Evolutionary conservation across 1,140 invertebrate genomes (phyloP), one percentile per base, ranked within the genome.

Genomic region (Drosophila bocqueti): DNA sequence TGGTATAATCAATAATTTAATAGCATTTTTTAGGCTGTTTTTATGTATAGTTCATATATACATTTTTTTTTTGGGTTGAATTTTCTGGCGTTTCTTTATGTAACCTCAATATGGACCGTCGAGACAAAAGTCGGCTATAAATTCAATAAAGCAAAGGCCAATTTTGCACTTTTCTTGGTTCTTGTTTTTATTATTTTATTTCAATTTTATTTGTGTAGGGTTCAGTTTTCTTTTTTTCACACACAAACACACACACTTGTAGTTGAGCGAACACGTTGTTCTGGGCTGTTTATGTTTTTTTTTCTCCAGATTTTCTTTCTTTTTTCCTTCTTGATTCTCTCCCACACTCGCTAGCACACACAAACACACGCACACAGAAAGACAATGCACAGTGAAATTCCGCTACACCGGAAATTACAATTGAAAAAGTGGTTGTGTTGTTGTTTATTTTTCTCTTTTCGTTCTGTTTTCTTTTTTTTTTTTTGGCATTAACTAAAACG

Each of bases 371-470:
- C 38, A 76, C 38, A 57, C 6, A 62, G 31, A 38, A 38, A 42
- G 21, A 78, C 74, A 65, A 64, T 73, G 71, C 73, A 87, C 81
- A 84, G 77, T 66, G 69, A 89, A 84, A 89, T 90, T 85, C 81
- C 81, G 81, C 74, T 81, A 90, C 74, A 89, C 85, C 81, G 85
- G 85, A 89, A 85, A 90, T 89, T 71, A 89, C 85, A 89, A 89
- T 89, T 89, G 85, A 89, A 84, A 78, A 69, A 79, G 81, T 83
- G 81, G 64, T 68, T 65, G 67, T 61, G 8, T 52, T 63, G 47
- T 77, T 77, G 57, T 77, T 69, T 69, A 42, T 59, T 59, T 66
- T 74, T 29, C 26, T 38, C 26, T 29, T 24, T 47, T 54, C 47
- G 31, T 52, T 46, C 61, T 38, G 26, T 46, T 46, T 40, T 52